phyloP scores from a whole-genome alignment of 2,888 invertebrate genomes.

The Andrena chrysosceles region DNA sequence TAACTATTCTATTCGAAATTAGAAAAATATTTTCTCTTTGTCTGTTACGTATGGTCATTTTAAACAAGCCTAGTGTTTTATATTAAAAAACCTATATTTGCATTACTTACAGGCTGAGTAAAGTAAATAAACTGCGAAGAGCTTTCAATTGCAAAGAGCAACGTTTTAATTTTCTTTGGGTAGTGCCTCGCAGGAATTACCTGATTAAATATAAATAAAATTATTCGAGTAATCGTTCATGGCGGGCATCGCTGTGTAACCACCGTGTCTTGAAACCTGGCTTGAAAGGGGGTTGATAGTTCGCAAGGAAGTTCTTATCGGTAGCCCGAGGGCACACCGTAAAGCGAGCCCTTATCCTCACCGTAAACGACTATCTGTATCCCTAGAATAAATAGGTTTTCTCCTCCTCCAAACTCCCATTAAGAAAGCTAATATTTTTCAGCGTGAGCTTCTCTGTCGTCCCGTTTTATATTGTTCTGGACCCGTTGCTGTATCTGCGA shows the following conservation, averaged over 20 bases:
- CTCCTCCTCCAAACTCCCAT: slow-evolving; percentile 59
- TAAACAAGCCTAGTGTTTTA: too few relatives aligned
- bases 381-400: slow-evolving; percentile 67
- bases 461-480: slow-evolving; percentile 12
- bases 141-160: too few relatives aligned
- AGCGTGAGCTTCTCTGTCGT: slow-evolving; percentile 36
- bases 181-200: neutral
- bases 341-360: slow-evolving; percentile 66
- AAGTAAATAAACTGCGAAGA: too few relatives aligned
- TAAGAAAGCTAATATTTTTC: slow-evolving; percentile 60
- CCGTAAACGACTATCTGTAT: slow-evolving; percentile 63
- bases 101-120: too few relatives aligned
- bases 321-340: slow-evolving; percentile 56
- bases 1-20: too few relatives aligned
- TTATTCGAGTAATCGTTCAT: neutral
- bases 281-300: slow-evolving; percentile 37
- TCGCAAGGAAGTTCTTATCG: slow-evolving; percentile 67
- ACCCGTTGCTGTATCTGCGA: slow-evolving; percentile 5
- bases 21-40: too few relatives aligned
- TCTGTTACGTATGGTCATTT: too few relatives aligned
- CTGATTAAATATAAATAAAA: neutral
- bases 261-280: slow-evolving; percentile 17
- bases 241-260: neutral
- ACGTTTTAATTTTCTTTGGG: neutral
- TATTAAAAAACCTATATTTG: too few relatives aligned